phyloP scores from a whole-genome alignment of 2,113 vertebrate species.

The Lepus americanus region DNA sequence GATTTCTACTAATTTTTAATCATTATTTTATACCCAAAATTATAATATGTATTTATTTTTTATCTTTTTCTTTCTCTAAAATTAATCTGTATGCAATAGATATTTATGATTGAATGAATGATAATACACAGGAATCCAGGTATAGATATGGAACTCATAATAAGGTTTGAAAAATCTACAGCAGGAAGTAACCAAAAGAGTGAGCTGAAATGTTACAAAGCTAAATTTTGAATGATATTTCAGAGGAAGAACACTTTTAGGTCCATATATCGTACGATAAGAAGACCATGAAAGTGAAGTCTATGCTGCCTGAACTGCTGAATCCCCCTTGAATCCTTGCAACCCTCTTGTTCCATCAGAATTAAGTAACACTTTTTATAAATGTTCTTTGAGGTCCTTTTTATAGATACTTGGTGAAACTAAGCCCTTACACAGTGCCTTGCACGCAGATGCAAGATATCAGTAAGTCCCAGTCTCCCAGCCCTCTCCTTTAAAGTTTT shows the following conservation, averaged over 20 bases:
- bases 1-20: neutral
- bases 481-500: too few relatives aligned
- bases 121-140: neutral
- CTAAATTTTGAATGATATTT: neutral
- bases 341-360: neutral
- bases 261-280: neutral
- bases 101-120: neutral
- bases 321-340: rapidly evolving
- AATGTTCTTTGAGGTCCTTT: neutral
- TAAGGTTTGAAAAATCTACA: neutral
- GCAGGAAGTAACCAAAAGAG: neutral
- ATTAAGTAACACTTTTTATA: neutral
- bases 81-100: neutral
- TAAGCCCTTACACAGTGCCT: too few relatives aligned
- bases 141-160: neutral
- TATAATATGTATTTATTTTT: neutral
- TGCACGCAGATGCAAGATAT: too few relatives aligned
- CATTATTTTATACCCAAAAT: neutral
- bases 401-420: neutral
- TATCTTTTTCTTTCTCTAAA: neutral
- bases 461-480: too few relatives aligned
- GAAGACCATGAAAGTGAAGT: neutral
- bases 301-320: neutral
- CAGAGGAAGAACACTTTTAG: neutral
- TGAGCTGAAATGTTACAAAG: neutral